These are phyloP conservation scores for Chloroceryle amazona DNA, from an alignment of 2,797 vertebrate species.

Conservation along the genomic window DNA sequence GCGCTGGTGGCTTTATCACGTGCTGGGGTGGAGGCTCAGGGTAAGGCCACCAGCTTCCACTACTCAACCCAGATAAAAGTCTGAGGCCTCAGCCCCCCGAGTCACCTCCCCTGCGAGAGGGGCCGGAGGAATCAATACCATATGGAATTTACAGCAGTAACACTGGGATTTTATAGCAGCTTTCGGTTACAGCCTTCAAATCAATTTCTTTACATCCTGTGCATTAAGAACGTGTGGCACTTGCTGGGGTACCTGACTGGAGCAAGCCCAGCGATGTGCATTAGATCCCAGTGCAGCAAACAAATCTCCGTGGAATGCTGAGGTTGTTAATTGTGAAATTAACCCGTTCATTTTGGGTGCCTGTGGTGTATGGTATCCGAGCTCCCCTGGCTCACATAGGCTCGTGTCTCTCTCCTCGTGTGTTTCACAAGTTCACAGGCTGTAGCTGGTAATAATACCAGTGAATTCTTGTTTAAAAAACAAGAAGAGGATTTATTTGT, in stretches of 20 bases:
- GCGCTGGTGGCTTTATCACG: neutral
- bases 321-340: neutral
- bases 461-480: neutral
- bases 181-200: too few relatives aligned
- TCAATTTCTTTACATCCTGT: too few relatives aligned
- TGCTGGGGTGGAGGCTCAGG: neutral
- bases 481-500: neutral
- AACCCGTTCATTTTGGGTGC: neutral
- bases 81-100: too few relatives aligned
- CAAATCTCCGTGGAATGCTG: neutral
- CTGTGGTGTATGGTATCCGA: neutral
- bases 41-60: neutral
- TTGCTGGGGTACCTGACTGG: too few relatives aligned
- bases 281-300: neutral
- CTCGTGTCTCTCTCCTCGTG: neutral
- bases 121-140: too few relatives aligned
- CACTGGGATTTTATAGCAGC: too few relatives aligned
- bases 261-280: too few relatives aligned
- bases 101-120: too few relatives aligned
- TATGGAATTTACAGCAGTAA: too few relatives aligned
- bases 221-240: too few relatives aligned
- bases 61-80: neutral
- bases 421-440: neutral
- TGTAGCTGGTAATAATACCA: neutral
- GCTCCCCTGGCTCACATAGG: neutral